Conservation (phyloP, 2,888 invertebrate species). For the Dynastes hyllus region DNA sequence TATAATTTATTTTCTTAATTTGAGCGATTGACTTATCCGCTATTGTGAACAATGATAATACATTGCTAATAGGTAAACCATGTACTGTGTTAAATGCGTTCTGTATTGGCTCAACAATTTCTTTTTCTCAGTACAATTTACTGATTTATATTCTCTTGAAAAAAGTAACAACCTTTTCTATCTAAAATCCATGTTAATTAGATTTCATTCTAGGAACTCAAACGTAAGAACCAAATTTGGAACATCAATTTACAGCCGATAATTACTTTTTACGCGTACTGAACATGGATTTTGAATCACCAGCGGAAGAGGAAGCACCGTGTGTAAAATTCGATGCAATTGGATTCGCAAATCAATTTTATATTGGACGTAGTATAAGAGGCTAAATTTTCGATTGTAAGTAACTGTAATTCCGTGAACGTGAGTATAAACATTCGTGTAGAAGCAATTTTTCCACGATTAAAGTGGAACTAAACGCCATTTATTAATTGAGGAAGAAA, state of each 20-base stretch:
- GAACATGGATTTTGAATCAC: neutral
- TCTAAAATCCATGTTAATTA: too few species aligned
- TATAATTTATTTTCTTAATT: too few species aligned
- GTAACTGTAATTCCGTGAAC: neutral
- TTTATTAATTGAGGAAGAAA: conserved; percentile 16
- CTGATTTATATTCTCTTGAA: too few species aligned
- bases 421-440: neutral
- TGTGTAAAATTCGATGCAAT: neutral
- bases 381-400: conserved; percentile 3
- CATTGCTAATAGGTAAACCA: too few species aligned
- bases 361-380: neutral
- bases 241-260: neutral
- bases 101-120: too few species aligned
- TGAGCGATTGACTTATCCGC: too few species aligned
- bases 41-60: too few species aligned
- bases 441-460: conserved; percentile 2
- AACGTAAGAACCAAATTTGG: neutral
- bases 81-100: too few species aligned
- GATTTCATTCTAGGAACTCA: too few species aligned
- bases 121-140: too few species aligned
- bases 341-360: neutral
- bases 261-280: neutral
- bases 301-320: neutral
- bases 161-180: too few species aligned
- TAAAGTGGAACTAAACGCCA: conserved; percentile 4